phyloP scores from a whole-genome alignment of 2,113 vertebrate genomes.

The Corythornis madagascariensis region DNA sequence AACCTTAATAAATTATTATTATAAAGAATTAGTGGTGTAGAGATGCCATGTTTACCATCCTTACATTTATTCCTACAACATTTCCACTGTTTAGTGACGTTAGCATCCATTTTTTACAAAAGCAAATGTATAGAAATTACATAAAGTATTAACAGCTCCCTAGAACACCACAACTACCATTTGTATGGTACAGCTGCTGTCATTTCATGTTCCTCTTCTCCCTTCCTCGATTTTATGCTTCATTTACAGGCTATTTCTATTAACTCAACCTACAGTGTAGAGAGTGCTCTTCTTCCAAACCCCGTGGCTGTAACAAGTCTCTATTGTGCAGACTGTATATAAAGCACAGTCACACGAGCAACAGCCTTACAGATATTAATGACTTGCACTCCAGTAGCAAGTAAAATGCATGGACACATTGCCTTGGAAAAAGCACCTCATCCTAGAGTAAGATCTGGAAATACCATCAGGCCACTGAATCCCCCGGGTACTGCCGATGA shows the following conservation, averaged over 20 bases:
- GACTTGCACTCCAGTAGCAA: neutral
- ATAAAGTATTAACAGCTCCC: neutral
- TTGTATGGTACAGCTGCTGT: neutral
- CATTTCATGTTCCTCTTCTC: neutral
- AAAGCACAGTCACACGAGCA: neutral
- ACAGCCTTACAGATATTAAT: neutral
- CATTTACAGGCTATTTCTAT: neutral
- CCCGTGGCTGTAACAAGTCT: neutral
- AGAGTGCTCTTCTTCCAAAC: neutral
- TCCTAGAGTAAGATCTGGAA: neutral
- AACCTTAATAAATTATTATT: neutral
- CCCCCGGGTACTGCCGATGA: accelerated
- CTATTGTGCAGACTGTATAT: neutral
- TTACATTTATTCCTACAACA: neutral
- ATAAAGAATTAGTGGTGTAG: neutral
- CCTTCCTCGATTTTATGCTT: neutral
- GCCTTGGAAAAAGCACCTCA: neutral
- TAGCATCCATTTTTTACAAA: neutral
- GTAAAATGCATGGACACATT: accelerated
- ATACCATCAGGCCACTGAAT: neutral
- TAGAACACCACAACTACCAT: neutral
- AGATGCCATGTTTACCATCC: neutral
- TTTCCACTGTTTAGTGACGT: accelerated
- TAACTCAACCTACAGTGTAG: neutral
- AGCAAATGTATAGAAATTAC: neutral